Evolutionary conservation across 2,113 vertebrate species (phyloP).

Genomic region (Etheostoma cragini): DNA sequence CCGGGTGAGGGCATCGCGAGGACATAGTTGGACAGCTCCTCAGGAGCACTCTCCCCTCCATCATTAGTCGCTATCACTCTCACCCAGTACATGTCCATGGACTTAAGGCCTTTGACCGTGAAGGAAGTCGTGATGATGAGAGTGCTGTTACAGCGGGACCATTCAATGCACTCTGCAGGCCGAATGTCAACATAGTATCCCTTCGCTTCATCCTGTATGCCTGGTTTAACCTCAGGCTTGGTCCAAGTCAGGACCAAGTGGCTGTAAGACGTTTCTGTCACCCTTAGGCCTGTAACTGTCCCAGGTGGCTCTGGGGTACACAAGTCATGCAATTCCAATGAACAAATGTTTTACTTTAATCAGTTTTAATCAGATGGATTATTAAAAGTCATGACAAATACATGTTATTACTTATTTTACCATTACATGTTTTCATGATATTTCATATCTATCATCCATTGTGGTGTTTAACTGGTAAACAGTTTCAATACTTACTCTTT

Average conservation of each 20-base stretch:
- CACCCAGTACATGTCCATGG: constrained; percentile 85
- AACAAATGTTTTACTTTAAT: not conserved
- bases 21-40: constrained; percentile 79
- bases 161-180: constrained; percentile 78
- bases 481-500: constrained; percentile 82
- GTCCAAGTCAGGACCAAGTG: constrained; percentile 89
- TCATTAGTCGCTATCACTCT: constrained; percentile 86
- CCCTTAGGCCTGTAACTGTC: constrained; percentile 85
- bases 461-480: not conserved
- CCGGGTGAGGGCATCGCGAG: constrained; percentile 80
- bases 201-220: constrained; percentile 81
- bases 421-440: not conserved
- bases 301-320: constrained; percentile 85
- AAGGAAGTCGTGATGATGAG: constrained; percentile 80
- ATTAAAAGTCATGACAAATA: not conserved
- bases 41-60: constrained; percentile 81
- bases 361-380: not conserved
- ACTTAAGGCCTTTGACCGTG: constrained; percentile 85
- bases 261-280: constrained; percentile 84
- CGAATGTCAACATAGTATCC: constrained; percentile 90
- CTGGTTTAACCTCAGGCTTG: constrained; percentile 79
- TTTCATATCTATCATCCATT: constrained; percentile 2
- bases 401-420: not conserved
- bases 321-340: not conserved
- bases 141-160: constrained; percentile 85